Evolutionary conservation across 2,888 invertebrate genomes (phyloP), one percentile per base, ranked within the genome.

Genomic region (Ptychoptera contaminata): DNA sequence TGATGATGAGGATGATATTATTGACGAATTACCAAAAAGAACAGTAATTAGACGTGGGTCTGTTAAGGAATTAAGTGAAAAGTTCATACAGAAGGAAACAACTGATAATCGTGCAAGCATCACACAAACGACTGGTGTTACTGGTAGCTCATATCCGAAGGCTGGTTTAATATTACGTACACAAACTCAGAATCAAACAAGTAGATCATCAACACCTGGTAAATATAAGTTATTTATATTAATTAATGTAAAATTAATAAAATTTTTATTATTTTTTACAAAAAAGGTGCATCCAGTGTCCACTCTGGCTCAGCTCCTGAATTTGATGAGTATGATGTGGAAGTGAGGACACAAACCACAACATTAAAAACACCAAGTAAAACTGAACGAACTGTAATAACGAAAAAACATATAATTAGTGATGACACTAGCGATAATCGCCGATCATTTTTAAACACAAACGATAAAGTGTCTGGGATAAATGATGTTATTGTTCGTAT

Each of bases 51-150:
- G 81, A n/a, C 73, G 78, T 53, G 80, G 77, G 51, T 83, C 83
- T 0, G 80, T 83, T 11, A 81, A 81, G 58, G 82, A 80, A 45
- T 71, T 83, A 50, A 80, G 81, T n/a, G 80, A 83, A 58, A 83
- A 82, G 61, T 83, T 79, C 58, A 79, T 80, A 54, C 79, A 82
- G 56, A 81, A 76, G 42, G 63, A 64, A 43, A 60, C 65, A 32
- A 11, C 32, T 3, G 32, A 32, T 11, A 4, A 32, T 32, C 52
- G 57, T 1, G 56, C 61, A 6, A 57, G 57, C 2, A 50, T 54
- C 7, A 56, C 59, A 10, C 58, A 58, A 48, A 59, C 58, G 44
- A 39, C 32, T 12, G 43, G 36, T 11, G 37, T 16, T 2, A 45
- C 40, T 8, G 51, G 50, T 2, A 53, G 50, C 37, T 52, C 51